Conservation (phyloP, 2,113 vertebrate species). For the Procavia capensis region DNA sequence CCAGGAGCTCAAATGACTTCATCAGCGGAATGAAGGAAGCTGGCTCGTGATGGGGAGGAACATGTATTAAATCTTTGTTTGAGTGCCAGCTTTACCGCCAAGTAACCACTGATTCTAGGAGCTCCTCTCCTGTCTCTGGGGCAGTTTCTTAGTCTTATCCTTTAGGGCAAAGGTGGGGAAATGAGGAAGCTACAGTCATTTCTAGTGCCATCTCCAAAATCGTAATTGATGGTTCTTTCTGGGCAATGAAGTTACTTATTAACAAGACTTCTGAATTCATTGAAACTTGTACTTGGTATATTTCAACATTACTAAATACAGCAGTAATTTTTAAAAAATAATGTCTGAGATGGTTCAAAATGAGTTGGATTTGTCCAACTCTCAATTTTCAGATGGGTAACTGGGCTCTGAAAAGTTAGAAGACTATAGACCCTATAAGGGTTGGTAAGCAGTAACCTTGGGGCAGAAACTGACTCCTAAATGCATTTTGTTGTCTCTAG, state of each 20-base stretch:
- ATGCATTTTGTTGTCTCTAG: neutral
- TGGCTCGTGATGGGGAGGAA: neutral
- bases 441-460: neutral
- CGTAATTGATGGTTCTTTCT: slow-evolving; percentile 1
- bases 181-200: neutral
- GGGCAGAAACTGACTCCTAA: neutral
- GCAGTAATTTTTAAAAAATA: neutral
- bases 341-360: neutral
- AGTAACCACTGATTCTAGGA: neutral
- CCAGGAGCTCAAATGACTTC: neutral
- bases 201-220: neutral
- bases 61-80: neutral
- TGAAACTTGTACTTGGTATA: slow-evolving; percentile 23
- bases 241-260: neutral
- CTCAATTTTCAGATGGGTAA: neutral
- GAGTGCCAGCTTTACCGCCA: neutral
- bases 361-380: neutral
- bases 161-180: neutral
- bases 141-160: neutral
- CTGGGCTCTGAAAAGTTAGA: neutral
- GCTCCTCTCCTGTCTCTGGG: neutral
- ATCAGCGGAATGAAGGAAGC: neutral
- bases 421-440: neutral
- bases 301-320: slow-evolving; percentile 8
- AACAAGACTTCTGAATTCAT: neutral